Base-by-base conservation (phyloP, 2,797 vertebrate species). In the Falco cherrug region DNA sequence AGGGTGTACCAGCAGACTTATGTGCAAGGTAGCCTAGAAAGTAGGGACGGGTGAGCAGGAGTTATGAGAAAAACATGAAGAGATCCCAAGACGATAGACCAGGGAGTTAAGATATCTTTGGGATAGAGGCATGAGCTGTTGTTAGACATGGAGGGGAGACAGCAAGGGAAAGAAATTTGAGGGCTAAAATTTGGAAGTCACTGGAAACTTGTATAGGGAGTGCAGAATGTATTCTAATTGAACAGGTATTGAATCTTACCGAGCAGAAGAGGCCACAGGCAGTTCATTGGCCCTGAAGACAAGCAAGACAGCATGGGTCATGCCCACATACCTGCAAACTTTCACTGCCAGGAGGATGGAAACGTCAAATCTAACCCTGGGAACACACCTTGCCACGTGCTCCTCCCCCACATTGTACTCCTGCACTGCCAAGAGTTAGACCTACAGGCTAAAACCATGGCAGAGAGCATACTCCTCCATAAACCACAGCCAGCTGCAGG, bases 331-430 rank as follows among this genome's bases (percentile, higher is more conserved):
- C 16, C 39, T n/a, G 31, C 28, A 74, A 3, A 22, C 24, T 74
- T 31, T 57, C 41, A 35, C 1, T 5, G 17, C 17, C 14, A 50
- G 26, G 12, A 65, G 31, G 20, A 13, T 61, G 39, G 10, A 8
- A 25, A 35, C 28, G 73, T 35, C 39, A 75, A 79, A 73, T 8
- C 10, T 39, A 33, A 60, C 22, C 28, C 15, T 45, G 13, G 24
- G 21, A 86, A 74, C 12, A 61, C 0, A 0, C 39, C 25, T 53
- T 59, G 69, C 9, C 33, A 21, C 9, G 9, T 6, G 3, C 6
- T 45, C 3, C 13, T 16, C 50, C 11, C 12, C 8, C 28, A 10
- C 25, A 14, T 41, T 11, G n/a, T 22, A 28, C 16, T 45, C 7
- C 37, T 41, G 39, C 14, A 31, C 41, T 61, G 21, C 17, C 0